Evolutionary conservation across 2,113 vertebrate genomes (phyloP).

Genomic region (Engystomops pustulosus): DNA sequence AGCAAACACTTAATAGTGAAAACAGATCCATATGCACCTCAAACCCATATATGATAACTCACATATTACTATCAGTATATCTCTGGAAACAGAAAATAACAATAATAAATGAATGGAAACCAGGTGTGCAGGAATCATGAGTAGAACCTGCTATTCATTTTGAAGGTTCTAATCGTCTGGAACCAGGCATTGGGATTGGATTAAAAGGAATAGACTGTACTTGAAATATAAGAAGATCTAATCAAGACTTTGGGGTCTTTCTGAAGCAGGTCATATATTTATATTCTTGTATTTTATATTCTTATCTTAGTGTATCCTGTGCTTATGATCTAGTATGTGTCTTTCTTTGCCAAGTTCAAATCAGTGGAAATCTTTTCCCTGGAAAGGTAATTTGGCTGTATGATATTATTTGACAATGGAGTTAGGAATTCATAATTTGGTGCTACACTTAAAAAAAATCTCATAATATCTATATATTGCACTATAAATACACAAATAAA

Average conservation of each 20-base stretch:
- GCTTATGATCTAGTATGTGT: neutral
- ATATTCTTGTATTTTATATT: slow-evolving; percentile 10
- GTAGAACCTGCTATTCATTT: slow-evolving; percentile 20
- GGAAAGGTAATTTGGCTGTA: neutral
- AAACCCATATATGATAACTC: neutral
- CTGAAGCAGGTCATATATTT: slow-evolving; percentile 15
- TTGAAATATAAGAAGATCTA: slow-evolving; percentile 42
- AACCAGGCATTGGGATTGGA: slow-evolving; percentile 29
- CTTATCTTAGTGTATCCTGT: neutral
- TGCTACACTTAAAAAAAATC: no score
- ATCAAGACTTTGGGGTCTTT: slow-evolving; percentile 24
- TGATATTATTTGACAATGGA: neutral
- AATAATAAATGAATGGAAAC: slow-evolving; percentile 45
- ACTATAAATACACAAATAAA: no score
- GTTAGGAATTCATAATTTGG: neutral
- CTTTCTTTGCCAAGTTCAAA: neutral
- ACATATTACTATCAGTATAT: slow-evolving; percentile 36
- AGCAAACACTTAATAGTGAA: slow-evolving; percentile 39
- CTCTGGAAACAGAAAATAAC: slow-evolving; percentile 32
- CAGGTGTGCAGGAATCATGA: neutral
- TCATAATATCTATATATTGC: neutral
- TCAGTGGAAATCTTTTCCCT: slow-evolving; percentile 17
- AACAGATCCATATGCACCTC: slow-evolving; percentile 52
- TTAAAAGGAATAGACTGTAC: neutral
- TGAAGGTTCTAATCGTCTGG: slow-evolving; percentile 36